A percentile compares a stretch with the other conserved stretches of the same genome.
These are phyloP conservation scores for Pedionomus torquatus DNA, from an alignment of 2,113 vertebrate species.

Conservation along the genomic window DNA sequence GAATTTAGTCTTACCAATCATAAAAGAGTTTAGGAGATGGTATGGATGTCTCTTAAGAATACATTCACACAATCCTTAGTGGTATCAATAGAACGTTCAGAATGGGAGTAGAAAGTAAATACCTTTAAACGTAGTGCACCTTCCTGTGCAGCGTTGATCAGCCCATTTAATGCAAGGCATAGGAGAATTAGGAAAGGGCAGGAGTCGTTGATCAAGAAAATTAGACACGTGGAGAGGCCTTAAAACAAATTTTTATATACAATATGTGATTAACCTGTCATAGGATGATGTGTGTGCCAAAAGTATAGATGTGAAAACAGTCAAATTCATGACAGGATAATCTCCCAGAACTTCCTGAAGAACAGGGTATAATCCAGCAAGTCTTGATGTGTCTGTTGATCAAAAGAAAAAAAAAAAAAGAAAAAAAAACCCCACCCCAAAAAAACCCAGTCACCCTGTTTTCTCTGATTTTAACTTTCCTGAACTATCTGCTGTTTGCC, in stretches of 20 bases:
- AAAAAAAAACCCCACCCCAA: too few relatives aligned
- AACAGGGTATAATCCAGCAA: background rate
- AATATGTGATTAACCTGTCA: background rate
- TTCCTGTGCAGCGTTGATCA: background rate
- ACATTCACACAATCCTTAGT: background rate
- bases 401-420: background rate
- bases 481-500: background rate
- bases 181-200: background rate
- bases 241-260: background rate
- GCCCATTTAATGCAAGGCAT: background rate
- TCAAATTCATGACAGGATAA: background rate
- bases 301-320: background rate
- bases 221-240: background rate
- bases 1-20: background rate
- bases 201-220: background rate
- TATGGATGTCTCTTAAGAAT: background rate
- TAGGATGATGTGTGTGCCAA: background rate
- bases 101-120: background rate
- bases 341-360: background rate
- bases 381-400: background rate
- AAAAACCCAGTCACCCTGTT: background rate
- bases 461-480: background rate
- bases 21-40: background rate
- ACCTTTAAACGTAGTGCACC: background rate
- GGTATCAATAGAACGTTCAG: background rate